These are phyloP conservation scores for Margarornis squamiger DNA, from an alignment of 2,797 vertebrate genomes.

Conservation along the genomic window DNA sequence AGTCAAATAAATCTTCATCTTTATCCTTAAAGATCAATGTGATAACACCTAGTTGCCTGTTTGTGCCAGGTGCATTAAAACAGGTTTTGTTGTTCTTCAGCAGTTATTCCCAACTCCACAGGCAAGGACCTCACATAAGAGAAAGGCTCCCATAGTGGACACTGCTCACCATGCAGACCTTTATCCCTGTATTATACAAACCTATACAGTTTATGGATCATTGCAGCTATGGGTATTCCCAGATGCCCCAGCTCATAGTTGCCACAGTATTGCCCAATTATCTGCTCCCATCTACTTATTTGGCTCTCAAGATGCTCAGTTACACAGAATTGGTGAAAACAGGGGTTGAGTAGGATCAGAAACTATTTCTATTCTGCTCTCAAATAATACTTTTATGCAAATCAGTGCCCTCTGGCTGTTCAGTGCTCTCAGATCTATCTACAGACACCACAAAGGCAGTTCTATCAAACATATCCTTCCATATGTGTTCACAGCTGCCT, in stretches of 20 bases:
- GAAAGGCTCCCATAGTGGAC: accelerated
- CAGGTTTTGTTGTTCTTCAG: not conserved
- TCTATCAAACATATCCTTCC: not conserved
- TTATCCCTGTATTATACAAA: not conserved
- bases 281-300: not conserved
- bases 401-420: not conserved
- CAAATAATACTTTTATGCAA: not conserved
- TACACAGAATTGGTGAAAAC: not conserved
- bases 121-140: not conserved
- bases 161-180: not conserved
- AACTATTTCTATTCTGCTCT: not conserved
- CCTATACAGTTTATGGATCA: not conserved
- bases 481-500: not conserved
- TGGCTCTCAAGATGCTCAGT: not conserved
- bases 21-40: not conserved
- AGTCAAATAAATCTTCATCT: not conserved
- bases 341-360: not conserved
- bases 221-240: not conserved
- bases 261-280: not conserved
- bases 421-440: not conserved
- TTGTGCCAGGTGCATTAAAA: not conserved
- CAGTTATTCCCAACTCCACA: not conserved
- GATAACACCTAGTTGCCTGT: not conserved
- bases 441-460: not conserved
- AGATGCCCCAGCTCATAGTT: not conserved